phyloP scores from a whole-genome alignment of 2,113 vertebrate genomes.

The Nannospalax galili region DNA sequence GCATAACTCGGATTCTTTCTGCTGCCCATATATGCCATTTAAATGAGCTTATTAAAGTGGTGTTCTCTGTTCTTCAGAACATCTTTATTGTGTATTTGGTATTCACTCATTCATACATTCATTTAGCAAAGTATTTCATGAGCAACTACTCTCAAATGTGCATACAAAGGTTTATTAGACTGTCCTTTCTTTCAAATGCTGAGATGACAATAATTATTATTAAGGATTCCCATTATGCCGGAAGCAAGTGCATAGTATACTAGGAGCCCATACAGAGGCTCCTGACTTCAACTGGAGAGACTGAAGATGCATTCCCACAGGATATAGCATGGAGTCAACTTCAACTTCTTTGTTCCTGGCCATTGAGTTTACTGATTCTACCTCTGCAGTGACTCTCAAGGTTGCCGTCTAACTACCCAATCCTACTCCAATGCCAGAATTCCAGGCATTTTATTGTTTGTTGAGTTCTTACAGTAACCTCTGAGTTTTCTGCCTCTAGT shows the following conservation, averaged over 20 bases:
- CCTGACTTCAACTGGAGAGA: fast-evolving
- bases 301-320: background rate
- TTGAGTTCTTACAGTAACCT: background rate
- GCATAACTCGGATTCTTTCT: background rate
- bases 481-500: background rate
- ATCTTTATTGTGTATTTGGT: background rate
- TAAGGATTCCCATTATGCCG: background rate
- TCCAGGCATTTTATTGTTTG: background rate
- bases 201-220: background rate
- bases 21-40: background rate
- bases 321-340: fast-evolving
- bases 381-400: background rate
- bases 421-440: background rate
- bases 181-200: background rate
- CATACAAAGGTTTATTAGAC: background rate
- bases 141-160: background rate
- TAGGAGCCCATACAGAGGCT: background rate
- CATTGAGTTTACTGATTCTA: background rate
- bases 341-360: background rate
- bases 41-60: background rate
- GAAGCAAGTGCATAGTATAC: background rate
- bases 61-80: slow-evolving; percentile 8
- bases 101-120: background rate
- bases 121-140: background rate
- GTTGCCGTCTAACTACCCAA: background rate